Conservation (phyloP, 2,113 vertebrate genomes). For the Anarhynchus alexandrinus region DNA sequence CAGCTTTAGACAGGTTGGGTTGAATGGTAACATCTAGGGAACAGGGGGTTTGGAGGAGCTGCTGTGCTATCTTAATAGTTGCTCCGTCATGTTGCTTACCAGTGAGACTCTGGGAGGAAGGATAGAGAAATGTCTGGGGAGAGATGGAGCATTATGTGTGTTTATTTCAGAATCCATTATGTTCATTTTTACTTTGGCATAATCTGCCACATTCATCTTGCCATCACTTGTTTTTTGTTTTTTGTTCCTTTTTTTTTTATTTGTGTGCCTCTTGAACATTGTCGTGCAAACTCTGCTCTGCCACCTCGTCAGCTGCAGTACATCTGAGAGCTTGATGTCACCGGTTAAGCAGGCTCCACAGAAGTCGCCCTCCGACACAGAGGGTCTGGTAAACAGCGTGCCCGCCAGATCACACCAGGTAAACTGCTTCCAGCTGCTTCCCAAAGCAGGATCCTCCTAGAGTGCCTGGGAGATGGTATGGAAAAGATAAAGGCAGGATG, state of each 20-base stretch:
- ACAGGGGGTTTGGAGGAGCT: background rate
- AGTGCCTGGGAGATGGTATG: background rate
- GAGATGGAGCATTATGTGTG: constrained; percentile 23
- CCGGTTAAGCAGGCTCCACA: constrained; percentile 84
- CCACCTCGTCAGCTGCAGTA: constrained; percentile 82
- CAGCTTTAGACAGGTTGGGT: background rate
- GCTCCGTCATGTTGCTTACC: background rate
- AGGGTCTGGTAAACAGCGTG: constrained; percentile 84
- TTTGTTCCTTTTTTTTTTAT: background rate
- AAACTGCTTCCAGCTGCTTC: constrained; percentile 64
- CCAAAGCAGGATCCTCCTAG: background rate
- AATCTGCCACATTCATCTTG: constrained; percentile 37
- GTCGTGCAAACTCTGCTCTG: constrained; percentile 69
- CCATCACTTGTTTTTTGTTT: constrained; percentile 52
- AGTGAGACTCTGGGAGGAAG: background rate
- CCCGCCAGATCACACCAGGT: constrained; percentile 90
- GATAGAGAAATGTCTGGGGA: background rate
- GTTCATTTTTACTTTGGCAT: constrained; percentile 58
- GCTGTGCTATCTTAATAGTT: background rate
- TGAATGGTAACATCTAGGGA: background rate
- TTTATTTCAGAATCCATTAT: background rate
- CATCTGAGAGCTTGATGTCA: constrained; percentile 87
- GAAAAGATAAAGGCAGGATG: background rate
- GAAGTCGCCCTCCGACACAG: constrained; percentile 86
- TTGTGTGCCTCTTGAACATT: constrained; percentile 63